These are phyloP conservation scores for Heliopora coerulea DNA, from an alignment of 92 coral and sea anemone species.

Conservation along the genomic window DNA sequence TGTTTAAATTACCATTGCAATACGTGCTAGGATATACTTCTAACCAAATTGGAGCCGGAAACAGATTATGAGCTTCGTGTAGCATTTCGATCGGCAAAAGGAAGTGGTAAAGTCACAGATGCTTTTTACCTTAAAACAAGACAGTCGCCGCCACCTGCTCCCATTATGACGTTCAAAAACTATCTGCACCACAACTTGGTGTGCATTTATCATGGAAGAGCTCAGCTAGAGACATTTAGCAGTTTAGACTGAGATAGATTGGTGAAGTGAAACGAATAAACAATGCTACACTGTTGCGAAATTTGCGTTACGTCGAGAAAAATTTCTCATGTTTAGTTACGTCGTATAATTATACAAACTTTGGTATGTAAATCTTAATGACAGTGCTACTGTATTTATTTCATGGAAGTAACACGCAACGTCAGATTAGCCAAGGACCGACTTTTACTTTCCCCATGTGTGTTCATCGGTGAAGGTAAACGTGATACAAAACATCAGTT, in stretches of 20 bases:
- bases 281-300: not conserved
- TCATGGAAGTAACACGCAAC: too few relatives aligned
- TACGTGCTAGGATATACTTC: conserved; percentile 48
- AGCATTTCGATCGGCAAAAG: conserved; percentile 79
- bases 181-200: conserved; percentile 28
- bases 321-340: conserved; percentile 16
- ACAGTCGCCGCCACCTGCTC: conserved; percentile 24
- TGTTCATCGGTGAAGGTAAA: too few relatives aligned
- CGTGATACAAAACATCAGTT: too few relatives aligned
- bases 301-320: conserved; percentile 7
- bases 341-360: conserved; percentile 1
- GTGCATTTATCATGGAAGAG: conserved; percentile 19
- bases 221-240: conserved; percentile 13
- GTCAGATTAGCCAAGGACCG: too few relatives aligned
- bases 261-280: conserved; percentile 16
- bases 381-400: not conserved
- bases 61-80: conserved; percentile 81
- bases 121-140: conserved; percentile 11
- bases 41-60: conserved; percentile 69
- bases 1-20: too few relatives aligned
- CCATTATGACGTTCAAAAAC: conserved; percentile 11
- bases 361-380: conserved; percentile 45
- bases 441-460: too few relatives aligned
- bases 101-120: conserved; percentile 57
- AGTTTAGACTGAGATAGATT: conserved; percentile 20